phyloP scores from a whole-genome alignment of 2,113 vertebrate genomes.

The Chionodraco myersi region DNA sequence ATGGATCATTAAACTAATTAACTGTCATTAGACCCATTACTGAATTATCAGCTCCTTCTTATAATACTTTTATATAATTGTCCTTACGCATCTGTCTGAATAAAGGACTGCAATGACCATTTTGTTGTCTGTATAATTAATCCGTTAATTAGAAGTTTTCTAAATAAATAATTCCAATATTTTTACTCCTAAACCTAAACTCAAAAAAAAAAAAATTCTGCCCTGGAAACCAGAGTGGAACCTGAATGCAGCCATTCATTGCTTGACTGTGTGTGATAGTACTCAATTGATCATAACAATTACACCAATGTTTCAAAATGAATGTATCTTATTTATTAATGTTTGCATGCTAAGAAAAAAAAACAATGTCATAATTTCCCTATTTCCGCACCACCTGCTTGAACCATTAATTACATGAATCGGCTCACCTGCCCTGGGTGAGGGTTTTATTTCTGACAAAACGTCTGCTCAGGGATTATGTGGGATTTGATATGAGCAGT shows the following conservation, averaged over 20 bases:
- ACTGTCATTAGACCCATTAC: neutral
- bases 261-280: neutral
- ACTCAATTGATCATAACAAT: conserved; percentile 1
- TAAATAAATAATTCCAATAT: neutral
- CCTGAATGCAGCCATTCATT: too few species aligned
- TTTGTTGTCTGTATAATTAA: neutral
- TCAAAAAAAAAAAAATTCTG: neutral
- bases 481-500: conserved; percentile 68
- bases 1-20: neutral
- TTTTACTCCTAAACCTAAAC: neutral
- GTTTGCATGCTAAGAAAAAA: conserved; percentile 11
- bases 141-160: neutral
- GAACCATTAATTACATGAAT: conserved; percentile 57
- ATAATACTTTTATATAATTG: neutral
- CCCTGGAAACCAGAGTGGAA: neutral
- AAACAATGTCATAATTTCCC: conserved; percentile 5
- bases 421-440: conserved; percentile 36
- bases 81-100: too few species aligned
- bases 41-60: neutral
- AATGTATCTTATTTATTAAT: conserved; percentile 22
- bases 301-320: neutral
- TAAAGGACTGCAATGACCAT: neutral
- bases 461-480: conserved; percentile 70
- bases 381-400: conserved; percentile 18
- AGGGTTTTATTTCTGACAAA: conserved; percentile 67